These are phyloP conservation scores for Holcopasites calliopsidis DNA, from an alignment of 1,140 invertebrate genomes.

Conservation along the genomic window DNA sequence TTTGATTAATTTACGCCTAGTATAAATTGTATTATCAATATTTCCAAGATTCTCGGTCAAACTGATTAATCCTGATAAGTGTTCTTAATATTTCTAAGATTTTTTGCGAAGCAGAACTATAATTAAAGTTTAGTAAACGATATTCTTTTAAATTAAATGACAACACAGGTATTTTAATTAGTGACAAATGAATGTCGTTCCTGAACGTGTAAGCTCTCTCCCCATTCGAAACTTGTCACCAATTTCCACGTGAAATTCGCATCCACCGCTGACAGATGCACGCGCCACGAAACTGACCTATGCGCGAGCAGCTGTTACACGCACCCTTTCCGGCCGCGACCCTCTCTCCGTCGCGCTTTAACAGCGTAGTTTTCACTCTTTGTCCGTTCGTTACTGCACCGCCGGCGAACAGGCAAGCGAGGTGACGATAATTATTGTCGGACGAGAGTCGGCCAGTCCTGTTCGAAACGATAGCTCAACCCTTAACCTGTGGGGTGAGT, in stretches of 20 bases:
- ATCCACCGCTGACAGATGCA: conserved; percentile 1
- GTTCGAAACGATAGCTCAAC: background rate
- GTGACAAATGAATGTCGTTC: no score
- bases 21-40: no score
- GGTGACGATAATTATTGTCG: conserved; percentile 19
- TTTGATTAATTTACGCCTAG: no score
- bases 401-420: background rate
- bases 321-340: conserved; percentile 9
- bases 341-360: background rate
- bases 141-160: no score
- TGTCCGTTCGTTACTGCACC: background rate
- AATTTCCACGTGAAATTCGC: conserved; percentile 7
- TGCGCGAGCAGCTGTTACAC: conserved; percentile 55
- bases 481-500: background rate
- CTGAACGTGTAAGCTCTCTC: no score
- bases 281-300: conserved; percentile 55
- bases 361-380: conserved; percentile 1
- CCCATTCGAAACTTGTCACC: background rate
- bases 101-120: no score
- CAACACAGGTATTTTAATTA: no score
- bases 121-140: no score
- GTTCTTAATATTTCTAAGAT: no score
- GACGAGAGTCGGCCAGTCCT: background rate
- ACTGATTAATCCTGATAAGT: no score
- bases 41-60: no score